Evolutionary conservation across 2,888 invertebrate genomes (phyloP).

Genomic region (Zygogramma bicolorata): DNA sequence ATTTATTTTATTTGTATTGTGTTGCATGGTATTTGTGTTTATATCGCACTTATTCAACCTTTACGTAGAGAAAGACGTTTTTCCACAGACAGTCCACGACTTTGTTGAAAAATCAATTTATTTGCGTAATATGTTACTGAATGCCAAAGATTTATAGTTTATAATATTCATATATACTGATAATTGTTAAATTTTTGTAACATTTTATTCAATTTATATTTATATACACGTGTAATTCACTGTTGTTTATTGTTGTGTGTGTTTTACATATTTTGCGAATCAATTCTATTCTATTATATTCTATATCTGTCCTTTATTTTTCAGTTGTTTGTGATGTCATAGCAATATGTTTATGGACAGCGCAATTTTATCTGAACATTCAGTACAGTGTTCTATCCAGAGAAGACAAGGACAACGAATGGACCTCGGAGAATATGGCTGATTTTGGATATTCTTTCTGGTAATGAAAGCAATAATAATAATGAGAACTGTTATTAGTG

Average conservation of each 20-base stretch:
- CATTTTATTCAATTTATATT: too few relatives aligned
- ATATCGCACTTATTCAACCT: too few relatives aligned
- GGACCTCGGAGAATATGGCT: constrained; percentile 86
- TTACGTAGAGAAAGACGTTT: too few relatives aligned
- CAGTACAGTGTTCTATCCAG: constrained; percentile 85
- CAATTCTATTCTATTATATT: not conserved
- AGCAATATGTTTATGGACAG: constrained; percentile 85
- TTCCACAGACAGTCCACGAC: too few relatives aligned
- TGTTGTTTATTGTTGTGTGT: constrained; percentile 8
- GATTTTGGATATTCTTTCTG: constrained; percentile 91
- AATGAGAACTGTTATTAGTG: not conserved
- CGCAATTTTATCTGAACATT: constrained; percentile 85
- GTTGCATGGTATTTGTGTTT: too few relatives aligned
- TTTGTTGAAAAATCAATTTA: too few relatives aligned
- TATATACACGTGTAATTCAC: too few relatives aligned
- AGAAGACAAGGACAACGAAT: constrained; percentile 82
- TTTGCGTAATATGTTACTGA: too few relatives aligned
- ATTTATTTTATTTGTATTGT: too few relatives aligned
- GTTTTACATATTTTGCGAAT: not conserved
- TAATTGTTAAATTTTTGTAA: too few relatives aligned
- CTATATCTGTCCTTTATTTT: constrained; percentile 57
- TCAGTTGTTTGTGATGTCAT: constrained; percentile 80
- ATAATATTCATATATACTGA: too few relatives aligned
- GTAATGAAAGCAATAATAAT: constrained; percentile 65
- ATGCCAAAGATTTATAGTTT: too few relatives aligned